A percentile compares a stretch with the other conserved stretches of the same genome.
These are phyloP conservation scores for Hemicrepidius hirtus DNA, from an alignment of 2,888 invertebrate genomes.

Conservation along the genomic window DNA sequence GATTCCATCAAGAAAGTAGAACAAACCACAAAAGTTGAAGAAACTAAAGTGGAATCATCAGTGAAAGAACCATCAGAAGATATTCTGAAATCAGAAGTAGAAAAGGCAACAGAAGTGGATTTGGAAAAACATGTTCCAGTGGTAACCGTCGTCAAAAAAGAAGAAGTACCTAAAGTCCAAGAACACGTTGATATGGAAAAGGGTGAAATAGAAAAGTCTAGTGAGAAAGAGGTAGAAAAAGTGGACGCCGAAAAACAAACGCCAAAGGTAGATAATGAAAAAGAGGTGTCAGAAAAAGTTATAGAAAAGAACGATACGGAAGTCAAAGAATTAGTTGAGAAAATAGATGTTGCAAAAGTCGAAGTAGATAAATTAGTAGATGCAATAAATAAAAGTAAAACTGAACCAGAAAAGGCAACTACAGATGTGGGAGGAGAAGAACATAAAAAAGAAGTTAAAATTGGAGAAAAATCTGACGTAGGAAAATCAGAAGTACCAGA, in stretches of 20 bases:
- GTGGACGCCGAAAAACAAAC: neutral
- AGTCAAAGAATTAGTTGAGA: neutral
- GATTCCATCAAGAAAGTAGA: neutral
- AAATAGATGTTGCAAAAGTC: neutral
- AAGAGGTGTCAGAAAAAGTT: constrained; percentile 68
- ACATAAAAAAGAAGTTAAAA: neutral
- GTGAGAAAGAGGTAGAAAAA: neutral
- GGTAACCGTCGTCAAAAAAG: too few relatives aligned
- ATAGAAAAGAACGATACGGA: constrained; percentile 53
- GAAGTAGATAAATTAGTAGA: neutral
- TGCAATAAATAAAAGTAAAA: neutral
- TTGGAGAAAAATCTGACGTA: neutral
- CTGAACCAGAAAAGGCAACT: neutral
- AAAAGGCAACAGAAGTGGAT: constrained; percentile 58
- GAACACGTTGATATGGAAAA: neutral
- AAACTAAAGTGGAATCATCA: too few relatives aligned
- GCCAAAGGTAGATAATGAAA: constrained; percentile 50
- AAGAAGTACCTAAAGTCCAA: neutral
- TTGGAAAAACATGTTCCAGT: too few relatives aligned
- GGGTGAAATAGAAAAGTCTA: neutral
- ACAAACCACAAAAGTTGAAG: neutral
- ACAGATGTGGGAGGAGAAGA: neutral
- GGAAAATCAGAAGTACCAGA: neutral
- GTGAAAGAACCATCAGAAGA: constrained; percentile 4
- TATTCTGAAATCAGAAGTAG: constrained; percentile 56